Base-by-base conservation (phyloP, 2,113 vertebrate species). In the Cyprinus carpio region DNA sequence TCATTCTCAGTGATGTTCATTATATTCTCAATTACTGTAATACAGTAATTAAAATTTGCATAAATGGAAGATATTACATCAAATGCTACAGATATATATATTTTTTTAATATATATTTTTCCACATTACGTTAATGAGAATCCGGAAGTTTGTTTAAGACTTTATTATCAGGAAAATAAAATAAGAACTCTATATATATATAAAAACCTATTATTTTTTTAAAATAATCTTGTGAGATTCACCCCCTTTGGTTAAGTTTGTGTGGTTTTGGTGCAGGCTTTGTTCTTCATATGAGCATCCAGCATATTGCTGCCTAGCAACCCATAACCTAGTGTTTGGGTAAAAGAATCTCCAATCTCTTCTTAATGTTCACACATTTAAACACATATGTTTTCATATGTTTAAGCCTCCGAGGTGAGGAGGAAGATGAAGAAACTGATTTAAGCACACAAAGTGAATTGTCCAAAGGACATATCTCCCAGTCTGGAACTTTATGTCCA, bases 251-350 rank as follows among this genome's bases (percentile, higher is more conserved):
- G 40, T 40, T 40, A 40, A 2, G 40, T 40, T 40, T 40, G 8
- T 46, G 43, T 46, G 37, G 6, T 11, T 46, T 46, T 46, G 81
- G 84, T 37, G 18, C 15, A 46, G 37, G 60, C 43, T 27, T 80
- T 81, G 56, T 64, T 82, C 34, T 56, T 87, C 54, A 75, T 51
- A 54, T 83, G 74, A 88, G 89, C 79, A 89, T 86, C 84, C 81
- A 77, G 76, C 82, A 84, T 58, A 1, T 7, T 46, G 88, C 88
- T 93, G 90, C 92, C 87, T 90, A 89, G 89, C 90, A 91, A 93
- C 90, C 6, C 67, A 78, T 84, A 86, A 72, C 31, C 67, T 82
- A 34, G 29, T 64, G 58, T 82, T 83, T 18, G 34, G 75, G 60
- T 69, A 27, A 75, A 75, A 34, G 56, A 77, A 72, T 88, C 82